Percentiles rank a stretch among this genome's conserved stretches.
phyloP scores from a whole-genome alignment of 1,140 invertebrate species.

The Campoletis sonorensis region DNA sequence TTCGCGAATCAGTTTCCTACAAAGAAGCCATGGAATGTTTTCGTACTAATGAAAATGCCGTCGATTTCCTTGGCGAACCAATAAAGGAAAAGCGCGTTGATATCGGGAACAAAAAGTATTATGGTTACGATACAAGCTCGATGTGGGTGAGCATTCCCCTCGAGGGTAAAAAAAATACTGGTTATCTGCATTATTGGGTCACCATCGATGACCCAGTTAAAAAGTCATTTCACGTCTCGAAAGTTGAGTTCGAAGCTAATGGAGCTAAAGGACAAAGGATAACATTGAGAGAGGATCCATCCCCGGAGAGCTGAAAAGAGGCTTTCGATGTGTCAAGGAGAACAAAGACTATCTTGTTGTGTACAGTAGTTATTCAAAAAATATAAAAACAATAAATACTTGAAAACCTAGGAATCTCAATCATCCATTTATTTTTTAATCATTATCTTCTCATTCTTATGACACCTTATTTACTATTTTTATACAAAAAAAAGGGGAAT shows the following conservation, averaged over 20 bases:
- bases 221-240: constrained; percentile 44
- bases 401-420: too few relatives aligned
- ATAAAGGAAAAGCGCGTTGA: constrained; percentile 52
- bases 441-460: too few relatives aligned
- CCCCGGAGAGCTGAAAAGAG: too few relatives aligned
- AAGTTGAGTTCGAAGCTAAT: constrained; percentile 56
- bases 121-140: constrained; percentile 45
- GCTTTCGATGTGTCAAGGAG: constrained; percentile 14
- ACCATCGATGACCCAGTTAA: neutral
- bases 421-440: too few relatives aligned
- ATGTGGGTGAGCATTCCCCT: constrained; percentile 56
- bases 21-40: constrained; percentile 53
- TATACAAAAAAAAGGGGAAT: too few relatives aligned
- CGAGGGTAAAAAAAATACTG: constrained; percentile 55
- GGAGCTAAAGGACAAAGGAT: constrained; percentile 42
- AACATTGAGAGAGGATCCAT: constrained; percentile 14
- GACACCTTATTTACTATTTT: too few relatives aligned
- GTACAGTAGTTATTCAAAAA: neutral
- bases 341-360: too few relatives aligned
- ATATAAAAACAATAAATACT: too few relatives aligned
- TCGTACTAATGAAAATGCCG: constrained; percentile 48
- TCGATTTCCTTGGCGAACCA: constrained; percentile 61
- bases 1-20: constrained; percentile 49
- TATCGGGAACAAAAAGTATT: constrained; percentile 14
- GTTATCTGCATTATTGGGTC: constrained; percentile 56